Percentiles rank a stretch among this genome's conserved stretches.
phyloP scores from a whole-genome alignment of 1,140 invertebrate genomes.

The Drosophila mauritiana region DNA sequence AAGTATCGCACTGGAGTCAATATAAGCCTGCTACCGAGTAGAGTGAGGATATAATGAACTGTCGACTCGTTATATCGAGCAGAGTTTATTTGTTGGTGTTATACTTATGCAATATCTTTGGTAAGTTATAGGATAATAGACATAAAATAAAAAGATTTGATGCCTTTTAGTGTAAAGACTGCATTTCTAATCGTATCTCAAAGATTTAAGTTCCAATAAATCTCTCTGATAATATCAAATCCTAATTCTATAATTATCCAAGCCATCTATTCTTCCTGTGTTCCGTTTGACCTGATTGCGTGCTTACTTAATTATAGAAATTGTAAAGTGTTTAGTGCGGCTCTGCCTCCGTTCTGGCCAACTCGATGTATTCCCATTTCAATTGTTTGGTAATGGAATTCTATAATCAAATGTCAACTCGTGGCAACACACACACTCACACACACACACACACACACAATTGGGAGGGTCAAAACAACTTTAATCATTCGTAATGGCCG shows the following conservation, averaged over 20 bases:
- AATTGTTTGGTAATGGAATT: slow-evolving; percentile 52
- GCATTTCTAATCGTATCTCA: too few relatives aligned
- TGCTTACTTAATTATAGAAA: slow-evolving; percentile 31
- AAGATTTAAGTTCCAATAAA: too few relatives aligned
- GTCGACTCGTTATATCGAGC: neutral
- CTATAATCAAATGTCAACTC: slow-evolving; percentile 50
- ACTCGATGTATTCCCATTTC: slow-evolving; percentile 34
- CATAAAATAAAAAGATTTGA: too few relatives aligned
- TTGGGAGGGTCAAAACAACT: slow-evolving; percentile 23
- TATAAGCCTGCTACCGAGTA: slow-evolving; percentile 56
- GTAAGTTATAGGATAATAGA: too few relatives aligned
- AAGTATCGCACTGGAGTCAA: slow-evolving; percentile 56
- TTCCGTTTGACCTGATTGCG: slow-evolving; percentile 23
- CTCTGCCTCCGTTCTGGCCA: slow-evolving; percentile 5
- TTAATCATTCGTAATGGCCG: slow-evolving; percentile 59
- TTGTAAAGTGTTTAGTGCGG: slow-evolving; percentile 22
- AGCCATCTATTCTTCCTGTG: slow-evolving; percentile 6
- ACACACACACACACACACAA: neutral
- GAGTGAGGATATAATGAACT: neutral
- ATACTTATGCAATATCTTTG: too few relatives aligned
- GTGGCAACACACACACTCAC: neutral
- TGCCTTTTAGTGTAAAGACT: too few relatives aligned
- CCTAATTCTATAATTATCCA: too few relatives aligned
- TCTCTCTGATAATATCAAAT: too few relatives aligned
- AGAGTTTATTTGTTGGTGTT: neutral